These are phyloP conservation scores for Emydoidea blandingii DNA, from an alignment of 2,797 vertebrate genomes.

Conservation along the genomic window DNA sequence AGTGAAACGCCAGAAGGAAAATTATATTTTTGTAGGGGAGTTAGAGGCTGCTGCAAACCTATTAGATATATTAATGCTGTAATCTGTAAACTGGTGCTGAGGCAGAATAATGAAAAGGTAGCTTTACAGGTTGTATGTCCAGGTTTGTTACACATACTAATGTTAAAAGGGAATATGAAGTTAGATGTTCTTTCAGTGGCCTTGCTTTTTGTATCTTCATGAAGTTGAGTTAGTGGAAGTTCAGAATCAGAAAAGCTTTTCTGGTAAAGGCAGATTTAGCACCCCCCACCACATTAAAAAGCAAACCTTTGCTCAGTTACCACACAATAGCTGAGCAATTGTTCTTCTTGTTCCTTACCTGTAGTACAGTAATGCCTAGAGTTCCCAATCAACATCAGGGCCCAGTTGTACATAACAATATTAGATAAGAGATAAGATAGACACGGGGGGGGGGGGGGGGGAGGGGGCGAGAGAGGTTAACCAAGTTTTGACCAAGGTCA, in stretches of 20 bases:
- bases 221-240: not conserved
- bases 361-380: not conserved
- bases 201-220: conserved; percentile 14
- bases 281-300: not conserved
- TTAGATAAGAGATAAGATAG: not conserved
- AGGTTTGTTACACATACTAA: not conserved
- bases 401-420: not conserved
- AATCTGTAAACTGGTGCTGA: not conserved
- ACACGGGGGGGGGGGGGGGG: not conserved
- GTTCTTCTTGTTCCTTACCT: not conserved
- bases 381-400: not conserved
- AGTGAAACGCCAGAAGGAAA: not conserved
- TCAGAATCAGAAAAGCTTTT: not conserved
- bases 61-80: not conserved
- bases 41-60: not conserved
- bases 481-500: not conserved
- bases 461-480: not conserved
- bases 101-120: not conserved
- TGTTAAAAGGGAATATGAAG: conserved; percentile 7
- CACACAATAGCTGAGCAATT: not conserved
- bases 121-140: conserved; percentile 23
- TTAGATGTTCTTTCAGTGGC: not conserved
- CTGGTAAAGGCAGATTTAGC: not conserved
- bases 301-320: not conserved
- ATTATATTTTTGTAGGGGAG: not conserved